Percentiles rank a stretch among this genome's conserved stretches.
Evolutionary conservation across 2,113 vertebrate genomes (phyloP).

Genomic region (Mionectes macconnelli): DNA sequence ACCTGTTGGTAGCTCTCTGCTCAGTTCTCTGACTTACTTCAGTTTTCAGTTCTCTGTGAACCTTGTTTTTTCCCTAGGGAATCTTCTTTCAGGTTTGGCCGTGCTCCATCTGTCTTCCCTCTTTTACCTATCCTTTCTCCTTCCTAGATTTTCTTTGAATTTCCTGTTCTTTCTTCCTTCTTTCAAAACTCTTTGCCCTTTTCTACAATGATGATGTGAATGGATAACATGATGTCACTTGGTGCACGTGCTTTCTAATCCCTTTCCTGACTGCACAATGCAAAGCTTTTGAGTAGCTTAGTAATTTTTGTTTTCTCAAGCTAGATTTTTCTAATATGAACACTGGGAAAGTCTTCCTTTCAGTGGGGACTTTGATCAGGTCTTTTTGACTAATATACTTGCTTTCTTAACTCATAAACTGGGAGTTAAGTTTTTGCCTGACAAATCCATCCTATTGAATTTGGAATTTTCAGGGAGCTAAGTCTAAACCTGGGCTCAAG

Average conservation of each 20-base stretch:
- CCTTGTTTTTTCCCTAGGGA: neutral
- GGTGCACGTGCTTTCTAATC: neutral
- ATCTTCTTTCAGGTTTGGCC: neutral
- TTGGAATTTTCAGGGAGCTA: neutral
- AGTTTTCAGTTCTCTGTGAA: neutral
- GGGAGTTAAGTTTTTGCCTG: neutral
- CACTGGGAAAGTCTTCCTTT: neutral
- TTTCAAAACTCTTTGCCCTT: neutral
- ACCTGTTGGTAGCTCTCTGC: neutral
- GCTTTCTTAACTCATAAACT: neutral
- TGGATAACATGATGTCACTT: neutral
- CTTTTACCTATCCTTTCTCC: neutral
- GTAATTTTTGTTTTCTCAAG: neutral
- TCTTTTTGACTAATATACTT: neutral
- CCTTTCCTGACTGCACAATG: neutral
- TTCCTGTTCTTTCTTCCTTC: neutral
- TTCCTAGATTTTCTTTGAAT: neutral
- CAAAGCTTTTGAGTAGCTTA: neutral
- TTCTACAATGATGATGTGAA: neutral
- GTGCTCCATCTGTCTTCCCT: neutral
- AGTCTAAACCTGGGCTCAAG: neutral
- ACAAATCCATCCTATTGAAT: neutral
- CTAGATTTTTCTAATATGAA: neutral
- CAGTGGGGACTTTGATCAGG: neutral
- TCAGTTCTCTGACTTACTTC: neutral